Percentiles rank a stretch among this genome's conserved stretches.
These are phyloP conservation scores for Drosophila kuntzei DNA, from an alignment of 2,888 invertebrate genomes.

Conservation along the genomic window DNA sequence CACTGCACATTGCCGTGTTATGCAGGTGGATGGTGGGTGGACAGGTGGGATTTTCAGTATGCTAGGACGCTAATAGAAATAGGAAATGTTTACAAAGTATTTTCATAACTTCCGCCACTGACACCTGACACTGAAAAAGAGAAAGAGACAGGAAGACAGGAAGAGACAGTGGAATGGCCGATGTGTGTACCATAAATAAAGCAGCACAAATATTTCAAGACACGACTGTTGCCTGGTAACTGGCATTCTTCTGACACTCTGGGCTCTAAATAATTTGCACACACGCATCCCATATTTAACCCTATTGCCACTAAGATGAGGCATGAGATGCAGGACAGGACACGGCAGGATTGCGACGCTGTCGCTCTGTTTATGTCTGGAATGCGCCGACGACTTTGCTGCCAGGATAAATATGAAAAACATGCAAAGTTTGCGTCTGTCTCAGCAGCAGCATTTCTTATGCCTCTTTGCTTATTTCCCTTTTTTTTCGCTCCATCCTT, in stretches of 20 bases:
- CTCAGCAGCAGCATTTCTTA: conserved; percentile 64
- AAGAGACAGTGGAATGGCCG: neutral
- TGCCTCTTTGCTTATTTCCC: conserved; percentile 52
- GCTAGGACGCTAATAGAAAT: conserved; percentile 74
- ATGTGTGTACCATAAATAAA: conserved; percentile 68
- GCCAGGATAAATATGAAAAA: conserved; percentile 83
- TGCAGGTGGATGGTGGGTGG: neutral
- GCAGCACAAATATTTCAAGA: conserved; percentile 68
- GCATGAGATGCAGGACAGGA: conserved; percentile 14
- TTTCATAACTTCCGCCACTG: conserved; percentile 85
- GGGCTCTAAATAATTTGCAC: conserved; percentile 77
- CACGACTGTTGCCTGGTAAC: conserved; percentile 50
- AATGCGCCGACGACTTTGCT: conserved; percentile 57
- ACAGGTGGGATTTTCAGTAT: conserved; percentile 30
- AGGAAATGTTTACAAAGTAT: conserved; percentile 85
- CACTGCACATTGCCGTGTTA: conserved; percentile 41
- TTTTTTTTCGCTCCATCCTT: neutral
- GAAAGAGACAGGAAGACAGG: neutral
- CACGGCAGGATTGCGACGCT: conserved; percentile 41
- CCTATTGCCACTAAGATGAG: conserved; percentile 41
- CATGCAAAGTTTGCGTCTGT: conserved; percentile 82
- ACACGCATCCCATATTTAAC: conserved; percentile 66
- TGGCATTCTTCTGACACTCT: conserved; percentile 76
- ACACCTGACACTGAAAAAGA: conserved; percentile 75
- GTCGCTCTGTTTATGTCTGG: conserved; percentile 71